A percentile compares a stretch with the other conserved stretches of the same genome.
Conservation (phyloP, 1,140 invertebrate species). For the Rhagoletis zephyria region DNA sequence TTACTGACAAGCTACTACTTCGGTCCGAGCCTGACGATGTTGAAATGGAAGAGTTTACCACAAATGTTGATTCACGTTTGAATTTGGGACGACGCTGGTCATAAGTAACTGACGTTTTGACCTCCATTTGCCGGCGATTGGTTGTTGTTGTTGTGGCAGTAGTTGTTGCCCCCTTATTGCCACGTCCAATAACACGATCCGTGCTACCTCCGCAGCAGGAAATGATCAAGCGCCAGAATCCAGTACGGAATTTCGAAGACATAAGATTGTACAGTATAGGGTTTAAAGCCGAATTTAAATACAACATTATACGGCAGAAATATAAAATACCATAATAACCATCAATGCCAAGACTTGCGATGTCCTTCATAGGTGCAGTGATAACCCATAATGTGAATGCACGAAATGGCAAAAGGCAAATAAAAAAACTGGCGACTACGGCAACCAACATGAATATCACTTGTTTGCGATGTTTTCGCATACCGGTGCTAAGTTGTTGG, state of each 20-base stretch:
- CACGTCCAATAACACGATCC: not conserved
- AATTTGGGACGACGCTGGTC: slow-evolving; percentile 59
- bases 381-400: slow-evolving; percentile 88
- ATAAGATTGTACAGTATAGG: slow-evolving; percentile 90
- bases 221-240: slow-evolving; percentile 78
- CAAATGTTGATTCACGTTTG: slow-evolving; percentile 67
- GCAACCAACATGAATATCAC: slow-evolving; percentile 88
- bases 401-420: slow-evolving; percentile 88
- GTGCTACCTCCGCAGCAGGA: slow-evolving; percentile 54
- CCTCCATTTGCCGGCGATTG: not conserved
- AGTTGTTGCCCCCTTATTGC: not conserved
- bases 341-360: slow-evolving; percentile 80
- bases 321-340: slow-evolving; percentile 87
- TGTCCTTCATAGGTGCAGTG: slow-evolving; percentile 78
- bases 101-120: not conserved
- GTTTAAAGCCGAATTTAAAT: slow-evolving; percentile 89
- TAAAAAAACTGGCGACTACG: slow-evolving; percentile 88
- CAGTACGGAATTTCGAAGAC: slow-evolving; percentile 88
- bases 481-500: slow-evolving; percentile 65
- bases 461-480: slow-evolving; percentile 78
- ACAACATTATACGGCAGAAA: slow-evolving; percentile 86
- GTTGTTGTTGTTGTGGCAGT: not conserved
- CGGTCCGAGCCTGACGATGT: slow-evolving; percentile 69
- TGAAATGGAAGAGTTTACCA: slow-evolving; percentile 67
- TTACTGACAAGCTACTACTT: slow-evolving; percentile 64